phyloP scores from a whole-genome alignment of 2,888 invertebrate genomes.

The Rhaphigaster nebulosa region DNA sequence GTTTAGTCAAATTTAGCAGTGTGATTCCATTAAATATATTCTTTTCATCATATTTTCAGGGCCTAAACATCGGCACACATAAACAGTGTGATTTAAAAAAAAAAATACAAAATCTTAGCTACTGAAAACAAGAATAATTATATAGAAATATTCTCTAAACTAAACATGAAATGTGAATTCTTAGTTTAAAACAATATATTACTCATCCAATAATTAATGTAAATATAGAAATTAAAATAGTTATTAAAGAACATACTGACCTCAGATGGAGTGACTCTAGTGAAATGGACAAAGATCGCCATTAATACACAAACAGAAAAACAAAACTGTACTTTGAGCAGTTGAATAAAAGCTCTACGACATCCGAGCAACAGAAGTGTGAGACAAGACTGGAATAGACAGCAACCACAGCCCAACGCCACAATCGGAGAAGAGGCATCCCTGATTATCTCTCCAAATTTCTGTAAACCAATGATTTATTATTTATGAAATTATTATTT shows the following conservation, averaged over 20 bases:
- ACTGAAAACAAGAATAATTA: no score
- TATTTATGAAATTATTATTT: not conserved
- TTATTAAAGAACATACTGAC: not conserved
- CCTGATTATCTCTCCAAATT: not conserved
- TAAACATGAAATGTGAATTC: no score
- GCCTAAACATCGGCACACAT: no score
- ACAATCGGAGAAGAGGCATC: slow-evolving; percentile 67
- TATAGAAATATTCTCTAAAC: no score
- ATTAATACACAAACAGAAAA: slow-evolving; percentile 80
- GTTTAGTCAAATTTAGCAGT: no score
- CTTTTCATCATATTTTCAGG: no score
- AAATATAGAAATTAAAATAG: not conserved
- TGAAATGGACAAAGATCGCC: slow-evolving; percentile 71
- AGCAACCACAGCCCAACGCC: slow-evolving; percentile 72
- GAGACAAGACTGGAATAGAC: slow-evolving; percentile 71
- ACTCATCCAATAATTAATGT: no score
- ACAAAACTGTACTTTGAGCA: slow-evolving; percentile 78
- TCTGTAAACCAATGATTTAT: not conserved
- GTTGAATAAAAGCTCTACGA: slow-evolving; percentile 66
- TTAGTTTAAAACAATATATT: no score
- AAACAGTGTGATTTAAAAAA: no score
- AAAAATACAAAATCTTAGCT: no score
- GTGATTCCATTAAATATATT: no score
- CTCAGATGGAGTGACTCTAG: not conserved
- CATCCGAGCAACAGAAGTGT: slow-evolving; percentile 69